Evolutionary conservation across 2,888 invertebrate genomes (phyloP).

Genomic region (Apamea crenata): DNA sequence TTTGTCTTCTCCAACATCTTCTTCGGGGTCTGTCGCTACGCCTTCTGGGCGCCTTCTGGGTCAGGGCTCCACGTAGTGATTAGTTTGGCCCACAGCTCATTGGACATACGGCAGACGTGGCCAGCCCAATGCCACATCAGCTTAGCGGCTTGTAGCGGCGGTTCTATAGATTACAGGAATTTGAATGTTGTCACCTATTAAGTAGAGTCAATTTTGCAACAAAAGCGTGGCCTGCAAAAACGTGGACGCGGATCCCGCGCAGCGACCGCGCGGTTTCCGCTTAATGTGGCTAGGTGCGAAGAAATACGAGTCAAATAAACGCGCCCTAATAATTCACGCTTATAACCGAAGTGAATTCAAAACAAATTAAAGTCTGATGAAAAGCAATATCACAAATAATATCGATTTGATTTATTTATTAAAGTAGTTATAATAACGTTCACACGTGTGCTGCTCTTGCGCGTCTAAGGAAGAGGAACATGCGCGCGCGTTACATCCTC

Average conservation of each 20-base stretch:
- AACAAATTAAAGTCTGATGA: constrained; percentile 62
- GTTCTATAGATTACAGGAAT: not conserved
- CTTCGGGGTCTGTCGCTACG: too few relatives aligned
- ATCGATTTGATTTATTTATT: constrained; percentile 40
- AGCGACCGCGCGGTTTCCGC: not conserved
- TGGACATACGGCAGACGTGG: too few relatives aligned
- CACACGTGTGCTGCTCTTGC: constrained; percentile 71
- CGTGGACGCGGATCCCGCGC: not conserved
- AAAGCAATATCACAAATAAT: constrained; percentile 48
- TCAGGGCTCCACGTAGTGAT: too few relatives aligned
- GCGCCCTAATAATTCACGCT: constrained; percentile 40
- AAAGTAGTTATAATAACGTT: constrained; percentile 52
- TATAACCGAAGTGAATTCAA: constrained; percentile 43
- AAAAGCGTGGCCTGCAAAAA: not conserved
- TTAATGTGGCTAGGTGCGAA: not conserved
- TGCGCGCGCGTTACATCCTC: constrained; percentile 49
- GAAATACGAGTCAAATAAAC: constrained; percentile 7
- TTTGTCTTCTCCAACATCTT: too few relatives aligned
- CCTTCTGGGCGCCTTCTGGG: too few relatives aligned
- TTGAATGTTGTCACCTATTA: not conserved
- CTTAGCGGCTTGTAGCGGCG: too few relatives aligned
- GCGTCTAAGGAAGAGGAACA: constrained; percentile 83
- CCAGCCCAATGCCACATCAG: too few relatives aligned
- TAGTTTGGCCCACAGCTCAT: too few relatives aligned
- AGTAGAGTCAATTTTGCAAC: not conserved